Base-by-base conservation (phyloP, 2,888 invertebrate genomes). In the Hemithea aestivaria region DNA sequence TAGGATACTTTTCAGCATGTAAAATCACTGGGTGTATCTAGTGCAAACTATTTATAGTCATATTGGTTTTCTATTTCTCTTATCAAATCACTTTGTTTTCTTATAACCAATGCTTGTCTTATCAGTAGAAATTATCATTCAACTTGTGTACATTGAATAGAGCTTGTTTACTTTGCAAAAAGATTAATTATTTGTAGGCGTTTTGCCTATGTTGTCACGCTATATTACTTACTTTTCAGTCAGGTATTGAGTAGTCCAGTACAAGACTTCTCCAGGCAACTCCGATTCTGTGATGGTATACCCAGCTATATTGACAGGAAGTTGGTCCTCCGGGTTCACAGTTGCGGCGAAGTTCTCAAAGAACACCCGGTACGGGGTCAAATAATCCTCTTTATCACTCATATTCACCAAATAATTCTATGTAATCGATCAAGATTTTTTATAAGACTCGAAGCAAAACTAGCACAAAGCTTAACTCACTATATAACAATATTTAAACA, bases 191-290 rank as follows among this genome's bases (percentile, higher is more conserved):
- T n/a, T n/a, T n/a, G n/a, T n/a, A n/a, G n/a, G n/a, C n/a, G n/a
- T n/a, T n/a, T n/a, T n/a, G n/a, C n/a, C n/a, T n/a, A n/a, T n/a
- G n/a, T n/a, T n/a, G n/a, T n/a, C n/a, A n/a, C n/a, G 2, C 16
- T 16, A 16, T 5, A 32, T 10, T 7, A 89, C 91, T 91, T 84
- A 94, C 94, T 92, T 92, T 76, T 92, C 91, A 55, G 90, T 90
- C 61, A 94, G 88, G 81, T 94, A 94, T 71, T 93, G 93, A 37
- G 92, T 89, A 31, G 90, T 91, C 91, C 93, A 93, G 74, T 92
- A 91, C 40, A 93, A 88, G 47, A 94, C 90, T 71, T 93, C 93
- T 28, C 94, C 94, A 55, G 90, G 85, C 41, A 94, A 81, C 81
- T 94, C 94, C 6, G 87, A 76, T 56, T 91, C 91, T 26, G 90